Conservation (phyloP, 1,140 invertebrate genomes). For the Trachymyrmex cornetzi region DNA sequence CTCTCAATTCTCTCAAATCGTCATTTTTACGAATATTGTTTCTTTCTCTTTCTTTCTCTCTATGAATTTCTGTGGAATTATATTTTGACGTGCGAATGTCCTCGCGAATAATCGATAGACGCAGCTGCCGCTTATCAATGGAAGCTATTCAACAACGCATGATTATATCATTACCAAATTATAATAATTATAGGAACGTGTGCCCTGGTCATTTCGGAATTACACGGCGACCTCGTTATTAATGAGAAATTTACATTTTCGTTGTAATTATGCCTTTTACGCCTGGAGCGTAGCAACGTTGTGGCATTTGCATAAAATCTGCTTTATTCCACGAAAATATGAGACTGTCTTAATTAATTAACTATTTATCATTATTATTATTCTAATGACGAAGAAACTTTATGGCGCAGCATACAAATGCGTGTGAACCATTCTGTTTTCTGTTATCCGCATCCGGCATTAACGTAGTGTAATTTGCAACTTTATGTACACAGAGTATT, state of each 20-base stretch:
- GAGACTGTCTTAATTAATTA: slow-evolving; percentile 73
- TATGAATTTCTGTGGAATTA: slow-evolving; percentile 32
- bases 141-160: slow-evolving; percentile 62
- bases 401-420: slow-evolving; percentile 48
- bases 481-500: slow-evolving; percentile 23
- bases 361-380: slow-evolving; percentile 69
- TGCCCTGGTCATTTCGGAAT: slow-evolving; percentile 45
- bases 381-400: slow-evolving; percentile 68
- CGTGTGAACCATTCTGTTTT: slow-evolving; percentile 31
- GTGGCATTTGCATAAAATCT: slow-evolving; percentile 74
- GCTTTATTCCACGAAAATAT: slow-evolving; percentile 67
- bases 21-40: slow-evolving; percentile 24
- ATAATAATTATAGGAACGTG: slow-evolving; percentile 70
- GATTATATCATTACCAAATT: slow-evolving; percentile 69
- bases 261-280: slow-evolving; percentile 67
- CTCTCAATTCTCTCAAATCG: not conserved
- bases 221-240: slow-evolving; percentile 73
- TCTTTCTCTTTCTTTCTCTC: not conserved
- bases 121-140: slow-evolving; percentile 69
- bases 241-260: slow-evolving; percentile 72
- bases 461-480: slow-evolving; percentile 49
- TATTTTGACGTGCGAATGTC: slow-evolving; percentile 61
- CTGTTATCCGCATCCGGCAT: slow-evolving; percentile 39
- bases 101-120: slow-evolving; percentile 61
- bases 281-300: slow-evolving; percentile 18